Percentiles rank a stretch among this genome's conserved stretches.
phyloP scores from a whole-genome alignment of 1,140 invertebrate species.

The Formica selysi region DNA sequence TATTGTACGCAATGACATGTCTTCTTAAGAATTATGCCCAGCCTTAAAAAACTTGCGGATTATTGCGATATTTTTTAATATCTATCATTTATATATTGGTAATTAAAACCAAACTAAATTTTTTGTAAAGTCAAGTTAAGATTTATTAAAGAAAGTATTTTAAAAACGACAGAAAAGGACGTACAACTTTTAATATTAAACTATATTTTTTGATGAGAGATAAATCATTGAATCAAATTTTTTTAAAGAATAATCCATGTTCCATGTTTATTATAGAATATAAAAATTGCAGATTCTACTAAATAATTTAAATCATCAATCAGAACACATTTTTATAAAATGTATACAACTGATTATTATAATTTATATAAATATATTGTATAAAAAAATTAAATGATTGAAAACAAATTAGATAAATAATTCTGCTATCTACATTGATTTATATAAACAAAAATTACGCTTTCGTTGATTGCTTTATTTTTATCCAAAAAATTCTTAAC shows the following conservation, averaged over 20 bases:
- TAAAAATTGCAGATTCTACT: not conserved
- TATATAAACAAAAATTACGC: not conserved
- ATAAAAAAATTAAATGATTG: not conserved
- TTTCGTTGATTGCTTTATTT: not conserved
- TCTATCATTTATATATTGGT: not conserved
- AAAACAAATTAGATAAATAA: not conserved
- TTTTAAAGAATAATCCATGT: not conserved
- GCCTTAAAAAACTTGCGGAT: not conserved
- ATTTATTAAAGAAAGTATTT: not conserved
- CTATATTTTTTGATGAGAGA: not conserved
- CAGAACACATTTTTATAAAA: not conserved
- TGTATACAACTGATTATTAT: not conserved
- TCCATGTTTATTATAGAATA: not conserved
- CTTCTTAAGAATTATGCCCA: not conserved
- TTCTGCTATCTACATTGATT: not conserved
- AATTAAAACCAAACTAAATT: not conserved
- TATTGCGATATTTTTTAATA: not conserved
- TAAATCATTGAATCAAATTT: not conserved
- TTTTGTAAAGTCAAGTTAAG: not conserved
- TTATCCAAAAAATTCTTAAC: not conserved
- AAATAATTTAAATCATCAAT: not conserved
- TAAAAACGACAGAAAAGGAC: not conserved
- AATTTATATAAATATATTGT: not conserved
- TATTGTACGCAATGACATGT: not conserved
- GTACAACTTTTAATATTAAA: constrained; percentile 3